Conservation (phyloP, 2,888 invertebrate genomes). For the Pheosia tremula region DNA sequence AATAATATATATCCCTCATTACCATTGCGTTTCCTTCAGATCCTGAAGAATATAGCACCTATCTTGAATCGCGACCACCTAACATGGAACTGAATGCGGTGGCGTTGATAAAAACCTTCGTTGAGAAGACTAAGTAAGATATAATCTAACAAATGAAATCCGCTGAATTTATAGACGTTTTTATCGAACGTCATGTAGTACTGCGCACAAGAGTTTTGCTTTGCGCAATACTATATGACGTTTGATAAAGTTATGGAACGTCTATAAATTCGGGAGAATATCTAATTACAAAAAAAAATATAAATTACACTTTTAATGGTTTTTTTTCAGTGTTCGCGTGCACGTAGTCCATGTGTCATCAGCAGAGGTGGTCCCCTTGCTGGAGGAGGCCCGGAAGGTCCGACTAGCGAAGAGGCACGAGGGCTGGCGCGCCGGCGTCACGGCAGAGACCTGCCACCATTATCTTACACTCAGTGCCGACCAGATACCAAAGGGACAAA, state of each 20-base stretch:
- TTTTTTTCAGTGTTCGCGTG: constrained; percentile 81
- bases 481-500: constrained; percentile 85
- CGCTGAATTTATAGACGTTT: neutral
- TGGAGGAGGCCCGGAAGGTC: constrained; percentile 76
- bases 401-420: constrained; percentile 78
- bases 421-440: constrained; percentile 82
- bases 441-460: constrained; percentile 90
- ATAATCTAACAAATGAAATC: neutral
- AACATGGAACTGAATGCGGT: constrained; percentile 88
- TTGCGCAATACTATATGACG: no score
- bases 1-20: no score
- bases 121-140: constrained; percentile 83
- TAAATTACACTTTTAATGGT: neutral
- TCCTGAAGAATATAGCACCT: constrained; percentile 86
- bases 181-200: neutral
- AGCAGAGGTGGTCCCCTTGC: constrained; percentile 83
- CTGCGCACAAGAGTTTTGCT: no score
- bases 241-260: no score
- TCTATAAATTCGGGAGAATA: no score
- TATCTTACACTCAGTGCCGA: constrained; percentile 87
- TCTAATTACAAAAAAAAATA: no score
- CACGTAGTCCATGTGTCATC: constrained; percentile 89
- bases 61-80: constrained; percentile 86
- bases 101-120: constrained; percentile 82
- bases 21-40: constrained; percentile 52